Percentiles rank a stretch among this genome's conserved stretches.
These are phyloP conservation scores for Bombus turneri DNA, from an alignment of 1,140 invertebrate genomes.

Conservation along the genomic window DNA sequence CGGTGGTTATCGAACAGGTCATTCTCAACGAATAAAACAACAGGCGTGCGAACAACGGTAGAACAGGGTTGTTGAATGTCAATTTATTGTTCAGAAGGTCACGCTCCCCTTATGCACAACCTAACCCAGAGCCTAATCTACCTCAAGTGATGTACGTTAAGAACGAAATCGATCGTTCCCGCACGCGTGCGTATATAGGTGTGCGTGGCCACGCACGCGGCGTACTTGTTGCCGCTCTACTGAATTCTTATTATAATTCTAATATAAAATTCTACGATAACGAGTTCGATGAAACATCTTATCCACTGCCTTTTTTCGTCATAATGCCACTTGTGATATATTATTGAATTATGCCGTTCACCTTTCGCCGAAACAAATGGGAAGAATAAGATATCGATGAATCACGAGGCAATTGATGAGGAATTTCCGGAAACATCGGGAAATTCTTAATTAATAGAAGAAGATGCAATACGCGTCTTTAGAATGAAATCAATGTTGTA, in stretches of 20 bases:
- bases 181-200: slow-evolving; percentile 47
- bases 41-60: not conserved
- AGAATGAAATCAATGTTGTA: too few species aligned
- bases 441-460: not conserved
- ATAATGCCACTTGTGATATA: not conserved
- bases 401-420: not conserved
- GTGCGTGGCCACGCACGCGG: slow-evolving; percentile 29
- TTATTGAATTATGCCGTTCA: too few species aligned
- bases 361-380: not conserved
- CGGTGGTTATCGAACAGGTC: not conserved
- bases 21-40: not conserved
- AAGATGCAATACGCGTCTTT: not conserved
- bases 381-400: not conserved
- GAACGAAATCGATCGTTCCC: slow-evolving; percentile 46
- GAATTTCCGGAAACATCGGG: not conserved
- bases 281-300: not conserved
- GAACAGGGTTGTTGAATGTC: slow-evolving; percentile 34
- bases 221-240: not conserved
- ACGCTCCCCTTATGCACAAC: slow-evolving; percentile 29
- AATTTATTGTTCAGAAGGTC: slow-evolving; percentile 29
- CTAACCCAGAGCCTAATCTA: slow-evolving; percentile 35
- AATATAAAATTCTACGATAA: slow-evolving; percentile 17
- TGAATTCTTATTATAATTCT: slow-evolving; percentile 27
- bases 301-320: not conserved
- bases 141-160: slow-evolving; percentile 18